A percentile compares a stretch with the other conserved stretches of the same genome.
These are phyloP conservation scores for Malacosoma neustria DNA, from an alignment of 2,888 invertebrate genomes.

Conservation along the genomic window DNA sequence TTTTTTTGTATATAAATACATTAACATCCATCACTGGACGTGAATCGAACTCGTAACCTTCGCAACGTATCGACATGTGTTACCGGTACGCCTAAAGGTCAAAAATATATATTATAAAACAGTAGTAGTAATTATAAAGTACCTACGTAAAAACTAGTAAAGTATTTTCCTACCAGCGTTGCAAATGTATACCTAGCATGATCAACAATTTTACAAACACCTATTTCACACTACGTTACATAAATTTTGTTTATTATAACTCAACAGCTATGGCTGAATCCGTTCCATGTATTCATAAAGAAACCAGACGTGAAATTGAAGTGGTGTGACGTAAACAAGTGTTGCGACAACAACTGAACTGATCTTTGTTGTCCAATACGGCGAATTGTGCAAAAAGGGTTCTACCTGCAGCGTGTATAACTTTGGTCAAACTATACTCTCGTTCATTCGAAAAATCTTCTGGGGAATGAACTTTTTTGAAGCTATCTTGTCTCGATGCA, in stretches of 20 bases:
- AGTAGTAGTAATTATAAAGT: no score
- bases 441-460: constrained; percentile 12
- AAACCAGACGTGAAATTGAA: constrained; percentile 66
- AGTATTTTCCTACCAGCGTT: no score
- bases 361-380: constrained; percentile 46
- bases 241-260: constrained; percentile 37
- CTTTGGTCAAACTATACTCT: constrained; percentile 21
- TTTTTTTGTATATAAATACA: no score
- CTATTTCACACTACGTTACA: constrained; percentile 54
- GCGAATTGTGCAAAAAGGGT: constrained; percentile 72
- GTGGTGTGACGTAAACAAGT: constrained; percentile 52
- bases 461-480: constrained; percentile 29
- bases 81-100: no score
- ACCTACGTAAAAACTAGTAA: no score
- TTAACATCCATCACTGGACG: no score
- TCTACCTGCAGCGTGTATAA: constrained; percentile 53
- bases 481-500: constrained; percentile 57
- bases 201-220: constrained; percentile 6
- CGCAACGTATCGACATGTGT: no score
- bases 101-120: no score
- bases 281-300: constrained; percentile 54
- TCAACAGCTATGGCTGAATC: no score
- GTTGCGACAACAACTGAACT: constrained; percentile 54
- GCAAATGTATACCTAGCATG: no score
- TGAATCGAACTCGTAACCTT: no score